Conservation (phyloP, 2,888 invertebrate species). For the Dusona sp. region DNA sequence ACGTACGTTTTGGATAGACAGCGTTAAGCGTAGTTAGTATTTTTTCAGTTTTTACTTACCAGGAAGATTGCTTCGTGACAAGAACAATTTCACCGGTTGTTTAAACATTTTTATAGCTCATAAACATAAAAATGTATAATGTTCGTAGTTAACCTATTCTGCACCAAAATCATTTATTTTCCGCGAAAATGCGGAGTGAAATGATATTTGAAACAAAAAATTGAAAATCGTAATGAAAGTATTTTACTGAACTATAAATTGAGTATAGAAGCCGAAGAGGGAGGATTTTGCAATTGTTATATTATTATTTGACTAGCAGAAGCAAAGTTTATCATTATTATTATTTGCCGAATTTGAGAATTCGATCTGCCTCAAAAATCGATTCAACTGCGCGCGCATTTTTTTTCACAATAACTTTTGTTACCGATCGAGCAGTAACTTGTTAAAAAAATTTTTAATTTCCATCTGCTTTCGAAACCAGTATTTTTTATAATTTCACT, state of each 20-base stretch:
- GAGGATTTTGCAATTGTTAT: conserved; percentile 1
- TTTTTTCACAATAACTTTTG: background rate
- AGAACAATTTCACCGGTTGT: conserved; percentile 66
- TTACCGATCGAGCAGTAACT: background rate
- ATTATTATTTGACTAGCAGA: conserved; percentile 31
- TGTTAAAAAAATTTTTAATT: background rate
- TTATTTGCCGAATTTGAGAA: background rate
- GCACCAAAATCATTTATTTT: background rate
- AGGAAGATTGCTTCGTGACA: conserved; percentile 48
- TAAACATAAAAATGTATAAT: background rate
- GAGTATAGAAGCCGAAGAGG: background rate
- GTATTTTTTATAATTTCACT: too few species aligned
- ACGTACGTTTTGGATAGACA: background rate
- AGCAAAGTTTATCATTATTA: conserved; percentile 12
- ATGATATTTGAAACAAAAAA: background rate
- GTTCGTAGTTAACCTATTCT: background rate
- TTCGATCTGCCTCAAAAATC: background rate
- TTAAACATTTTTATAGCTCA: conserved; percentile 68
- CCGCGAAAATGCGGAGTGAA: background rate
- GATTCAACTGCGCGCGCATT: background rate
- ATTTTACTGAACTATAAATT: background rate
- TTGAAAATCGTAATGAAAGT: background rate
- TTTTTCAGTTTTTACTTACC: conserved; percentile 57
- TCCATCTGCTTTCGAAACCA: background rate
- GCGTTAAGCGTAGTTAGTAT: background rate